Evolutionary conservation across 1,140 invertebrate species (phyloP), one percentile per base, ranked within the genome.

Genomic region (Dufourea novaeangliae): DNA sequence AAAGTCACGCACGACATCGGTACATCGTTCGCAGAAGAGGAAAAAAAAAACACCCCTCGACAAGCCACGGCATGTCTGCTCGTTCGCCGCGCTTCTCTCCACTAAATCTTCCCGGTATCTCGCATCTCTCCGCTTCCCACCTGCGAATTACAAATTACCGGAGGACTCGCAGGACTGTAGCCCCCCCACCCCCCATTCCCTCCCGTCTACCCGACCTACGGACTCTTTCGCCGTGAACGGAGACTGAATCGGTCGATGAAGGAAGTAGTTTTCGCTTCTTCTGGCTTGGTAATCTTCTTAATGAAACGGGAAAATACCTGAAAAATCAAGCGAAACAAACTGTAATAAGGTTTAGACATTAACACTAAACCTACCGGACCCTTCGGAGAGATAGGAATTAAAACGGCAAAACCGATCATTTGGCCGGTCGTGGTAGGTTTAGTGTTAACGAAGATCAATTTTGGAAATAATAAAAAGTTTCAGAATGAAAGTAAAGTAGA

Each of bases 91-190:
- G 64, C 54, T 80, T 78, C 87, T 85, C 88, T 79, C 82, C 82
- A 86, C 86, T 89, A 90, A 89, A 89, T 89, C 89, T 90, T 81
- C 41, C 82, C 82, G 84, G 83, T 90, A 90, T 90, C 88, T 90
- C 78, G 82, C 83, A 90, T 90, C 89, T 90, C 83, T 85, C 84
- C 84, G 88, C 85, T 90, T 90, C 88, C 87, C 89, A 90, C 88
- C 88, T 90, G 89, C 87, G 88, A 88, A 88, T 90, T 89, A 90
- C 89, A 90, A 90, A 90, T 90, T 90, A 89, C 88, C 87, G 76
- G 88, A 89, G 69, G 69, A 88, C 86, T 89, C 54, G 87, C 83
- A 84, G 85, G 61, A 84, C 83, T 82, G 84, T 73, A 86, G 80
- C 82, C 87, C 81, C 85, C 86, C 79, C 69, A 64, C 82, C 83